Evolutionary conservation across 2,888 invertebrate genomes (phyloP), one percentile per base, ranked within the genome.

Genomic region (Rhabditoides inermis): DNA sequence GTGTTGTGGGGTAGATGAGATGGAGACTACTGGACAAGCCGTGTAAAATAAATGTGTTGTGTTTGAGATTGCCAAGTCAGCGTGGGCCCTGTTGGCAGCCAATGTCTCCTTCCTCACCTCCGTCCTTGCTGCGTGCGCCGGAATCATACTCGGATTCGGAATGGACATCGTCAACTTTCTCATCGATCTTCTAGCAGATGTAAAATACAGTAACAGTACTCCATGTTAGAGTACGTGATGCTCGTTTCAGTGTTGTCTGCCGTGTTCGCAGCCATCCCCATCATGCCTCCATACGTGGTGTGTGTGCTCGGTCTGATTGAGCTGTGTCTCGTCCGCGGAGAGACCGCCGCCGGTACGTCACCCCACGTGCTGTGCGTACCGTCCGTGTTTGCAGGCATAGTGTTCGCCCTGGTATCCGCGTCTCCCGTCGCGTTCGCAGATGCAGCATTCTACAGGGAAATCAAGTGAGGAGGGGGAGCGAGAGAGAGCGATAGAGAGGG

Each of bases 241-340:
- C 7, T 32, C 18, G 45, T 80, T 81, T 35, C 80, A 85, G 89
- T 87, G 45, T 80, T 92, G 70, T 95, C 92, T 0, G 88, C 90
- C 1, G 82, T 94, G 50, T 82, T 98, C 72, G 94, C 90, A 2
- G 95, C 92, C 1, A 87, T 95, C 3, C 95, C 95, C 2, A 88
- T 95, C 78, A 82, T 95, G 54, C 92, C 92, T 7, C 90, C 92
- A 1, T 98, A 94, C 78, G 85, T 91, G 83, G 94, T 94, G 12
- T 88, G 89, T 4, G 78, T 95, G 41, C 94, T 95, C 5, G 95
- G 91, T 0, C 86, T 90, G 26, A 77, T 98, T 51, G 95, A 98
- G 79, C 83, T 98, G 2, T 95, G 91, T 90, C 82, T 95, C 48
- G 86, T 88, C 2, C 88, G 91, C 75, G 89, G 87, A 66, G 84